A percentile compares a stretch with the other conserved stretches of the same genome.
These are phyloP conservation scores for Cylloceria caligata DNA, from an alignment of 2,888 invertebrate species.

Conservation along the genomic window DNA sequence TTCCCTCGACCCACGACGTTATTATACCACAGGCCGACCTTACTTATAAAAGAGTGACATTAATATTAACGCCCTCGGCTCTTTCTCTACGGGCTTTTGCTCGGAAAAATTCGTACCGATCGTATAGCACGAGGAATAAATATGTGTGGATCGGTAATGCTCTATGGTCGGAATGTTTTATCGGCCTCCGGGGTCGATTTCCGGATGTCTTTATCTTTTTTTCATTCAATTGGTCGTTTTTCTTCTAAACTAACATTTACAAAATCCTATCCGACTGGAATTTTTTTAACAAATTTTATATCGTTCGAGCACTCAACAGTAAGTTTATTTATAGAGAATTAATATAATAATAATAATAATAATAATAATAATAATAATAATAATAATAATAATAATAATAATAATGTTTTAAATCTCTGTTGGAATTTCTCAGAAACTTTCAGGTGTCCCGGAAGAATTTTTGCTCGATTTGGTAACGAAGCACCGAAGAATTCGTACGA, in stretches of 20 bases:
- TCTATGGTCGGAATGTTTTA: constrained; percentile 45
- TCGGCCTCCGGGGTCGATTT: constrained; percentile 50
- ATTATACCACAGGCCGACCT: constrained; percentile 75
- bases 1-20: constrained; percentile 76
- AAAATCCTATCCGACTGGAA: neutral
- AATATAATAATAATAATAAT: too few species aligned
- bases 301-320: too few species aligned
- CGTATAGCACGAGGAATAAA: constrained; percentile 41
- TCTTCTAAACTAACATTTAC: neutral
- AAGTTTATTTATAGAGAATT: too few species aligned
- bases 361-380: too few species aligned
- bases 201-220: constrained; percentile 46
- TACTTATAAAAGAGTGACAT: constrained; percentile 74
- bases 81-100: constrained; percentile 30
- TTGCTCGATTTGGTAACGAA: constrained; percentile 37
- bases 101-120: constrained; percentile 49
- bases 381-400: too few species aligned
- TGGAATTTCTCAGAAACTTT: neutral
- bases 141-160: constrained; percentile 4
- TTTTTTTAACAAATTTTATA: too few species aligned
- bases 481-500: constrained; percentile 17
- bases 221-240: neutral
- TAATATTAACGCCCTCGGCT: constrained; percentile 79
- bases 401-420: neutral
- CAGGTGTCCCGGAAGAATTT: constrained; percentile 64